Evolutionary conservation across 1,140 invertebrate species (phyloP), one percentile per base, ranked within the genome.

Genomic region (Kradibia gibbosae): DNA sequence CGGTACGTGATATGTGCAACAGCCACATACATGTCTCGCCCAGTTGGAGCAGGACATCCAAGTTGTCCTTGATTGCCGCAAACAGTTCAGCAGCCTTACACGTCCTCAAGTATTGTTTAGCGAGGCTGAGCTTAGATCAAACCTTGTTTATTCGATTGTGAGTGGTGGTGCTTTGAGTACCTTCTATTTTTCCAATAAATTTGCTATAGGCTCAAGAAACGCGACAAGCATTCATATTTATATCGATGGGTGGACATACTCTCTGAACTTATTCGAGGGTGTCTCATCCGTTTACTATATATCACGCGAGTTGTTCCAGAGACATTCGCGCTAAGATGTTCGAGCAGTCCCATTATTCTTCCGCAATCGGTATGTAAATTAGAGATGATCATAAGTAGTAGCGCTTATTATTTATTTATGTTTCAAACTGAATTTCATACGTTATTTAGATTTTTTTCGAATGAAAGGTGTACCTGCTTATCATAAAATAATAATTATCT

Each of bases 1-100:
- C 73, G 73, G 53, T 28, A n/a, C 73, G 53, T 75, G 73, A 39
- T 36, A 75, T 60, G 73, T 75, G 53, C 73, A 75, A 36, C 39
- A 42, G 73, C 28, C n/a, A 3, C 53, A 57, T 55, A n/a, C 36
- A 25, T 10, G 22, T 75, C 34, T 75, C 31, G 36, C 34, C 34
- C 22, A 55, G 48, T 74, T 25, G 50, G 31, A 74, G 73, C 73
- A 75, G 73, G 48, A 60, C 48, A 57, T 60, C 10, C 11, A 60
- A 60, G 53, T 42, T 75, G 15, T 60, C 73, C 50, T 42, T 45
- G 48, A 75, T 75, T 39, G 31, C 57, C 53, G 34, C 7, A 36
- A 67, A 67, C 36, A 67, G 62, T 67, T 67, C 34, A 39, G 62
- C 62, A 67, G 20, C 34, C 62, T 39, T n/a, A 39, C 34, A 22